Percentiles rank a stretch among this genome's conserved stretches.
Conservation (phyloP, 2,113 vertebrate genomes). For the Eubucco bourcierii region DNA sequence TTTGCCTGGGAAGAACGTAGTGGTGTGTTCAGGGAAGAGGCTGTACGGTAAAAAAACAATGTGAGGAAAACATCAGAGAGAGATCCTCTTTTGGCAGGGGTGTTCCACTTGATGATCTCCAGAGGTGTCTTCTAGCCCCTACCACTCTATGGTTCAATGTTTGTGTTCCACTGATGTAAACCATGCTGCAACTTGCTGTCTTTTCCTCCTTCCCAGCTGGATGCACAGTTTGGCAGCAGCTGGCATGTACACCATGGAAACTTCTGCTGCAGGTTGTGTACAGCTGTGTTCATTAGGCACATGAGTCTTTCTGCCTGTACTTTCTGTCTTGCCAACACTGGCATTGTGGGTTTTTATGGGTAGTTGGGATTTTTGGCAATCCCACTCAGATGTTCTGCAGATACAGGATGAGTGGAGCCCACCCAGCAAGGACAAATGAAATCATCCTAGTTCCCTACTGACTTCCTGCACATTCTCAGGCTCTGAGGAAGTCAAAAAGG, state of each 20-base stretch:
- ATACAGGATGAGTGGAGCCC: slow-evolving; percentile 24
- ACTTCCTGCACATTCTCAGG: neutral
- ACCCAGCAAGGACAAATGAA: slow-evolving; percentile 60
- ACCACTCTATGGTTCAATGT: no score
- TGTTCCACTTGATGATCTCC: no score
- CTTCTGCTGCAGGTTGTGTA: neutral
- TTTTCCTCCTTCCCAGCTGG: neutral
- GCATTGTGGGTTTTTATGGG: neutral
- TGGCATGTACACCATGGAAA: neutral
- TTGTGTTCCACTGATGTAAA: neutral
- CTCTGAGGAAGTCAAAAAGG: slow-evolving; percentile 18
- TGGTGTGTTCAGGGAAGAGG: neutral
- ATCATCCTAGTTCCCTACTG: neutral
- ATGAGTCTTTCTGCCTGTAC: slow-evolving; percentile 41
- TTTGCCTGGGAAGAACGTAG: neutral
- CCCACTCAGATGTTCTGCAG: neutral
- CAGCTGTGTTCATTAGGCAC: neutral
- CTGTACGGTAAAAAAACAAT: neutral
- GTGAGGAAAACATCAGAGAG: neutral
- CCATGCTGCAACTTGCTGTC: neutral
- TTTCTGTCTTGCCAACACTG: slow-evolving; percentile 30
- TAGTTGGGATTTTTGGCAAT: slow-evolving; percentile 30
- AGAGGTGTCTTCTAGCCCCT: no score
- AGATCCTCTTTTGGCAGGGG: no score
- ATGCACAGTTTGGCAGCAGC: neutral